Conservation (phyloP, 2,113 vertebrate species). For the Erythrolamprus reginae region DNA sequence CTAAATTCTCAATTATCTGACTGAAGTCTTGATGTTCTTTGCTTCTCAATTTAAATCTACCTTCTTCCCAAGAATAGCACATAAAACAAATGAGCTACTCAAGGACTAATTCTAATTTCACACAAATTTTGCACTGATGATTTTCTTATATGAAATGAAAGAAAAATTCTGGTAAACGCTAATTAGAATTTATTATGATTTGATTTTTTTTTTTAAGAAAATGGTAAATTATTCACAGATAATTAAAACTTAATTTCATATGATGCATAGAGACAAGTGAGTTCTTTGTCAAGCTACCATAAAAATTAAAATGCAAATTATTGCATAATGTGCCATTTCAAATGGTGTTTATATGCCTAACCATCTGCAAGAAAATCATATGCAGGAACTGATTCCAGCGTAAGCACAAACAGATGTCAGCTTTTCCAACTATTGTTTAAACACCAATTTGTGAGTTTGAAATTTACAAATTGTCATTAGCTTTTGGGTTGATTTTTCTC, state of each 20-base stretch:
- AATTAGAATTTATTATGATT: slow-evolving; percentile 4
- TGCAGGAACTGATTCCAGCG: neutral
- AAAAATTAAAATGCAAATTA: slow-evolving; percentile 25
- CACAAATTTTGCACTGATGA: neutral
- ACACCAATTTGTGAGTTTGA: slow-evolving; percentile 5
- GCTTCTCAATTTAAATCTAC: neutral
- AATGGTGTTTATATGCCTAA: neutral
- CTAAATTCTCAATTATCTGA: neutral
- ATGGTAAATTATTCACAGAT: slow-evolving; percentile 23
- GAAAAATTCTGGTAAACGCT: neutral
- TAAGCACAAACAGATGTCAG: slow-evolving; percentile 11
- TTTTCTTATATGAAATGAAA: neutral
- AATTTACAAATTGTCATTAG: neutral
- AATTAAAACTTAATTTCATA: slow-evolving; percentile 10
- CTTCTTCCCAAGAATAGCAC: neutral
- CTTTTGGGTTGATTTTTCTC: neutral
- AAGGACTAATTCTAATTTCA: slow-evolving; percentile 4
- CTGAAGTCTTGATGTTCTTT: neutral
- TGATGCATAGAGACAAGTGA: slow-evolving; percentile 3
- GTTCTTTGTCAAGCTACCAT: slow-evolving; percentile 4
- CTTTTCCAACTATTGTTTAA: slow-evolving; percentile 14
- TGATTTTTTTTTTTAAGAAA: neutral
- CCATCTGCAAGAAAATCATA: slow-evolving; percentile 20
- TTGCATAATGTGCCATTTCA: neutral
- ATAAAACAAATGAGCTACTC: neutral